Evolutionary conservation across 2,113 vertebrate genomes (phyloP), one percentile per base, ranked within the genome.

Genomic region (Cyprinodon variegatus): DNA sequence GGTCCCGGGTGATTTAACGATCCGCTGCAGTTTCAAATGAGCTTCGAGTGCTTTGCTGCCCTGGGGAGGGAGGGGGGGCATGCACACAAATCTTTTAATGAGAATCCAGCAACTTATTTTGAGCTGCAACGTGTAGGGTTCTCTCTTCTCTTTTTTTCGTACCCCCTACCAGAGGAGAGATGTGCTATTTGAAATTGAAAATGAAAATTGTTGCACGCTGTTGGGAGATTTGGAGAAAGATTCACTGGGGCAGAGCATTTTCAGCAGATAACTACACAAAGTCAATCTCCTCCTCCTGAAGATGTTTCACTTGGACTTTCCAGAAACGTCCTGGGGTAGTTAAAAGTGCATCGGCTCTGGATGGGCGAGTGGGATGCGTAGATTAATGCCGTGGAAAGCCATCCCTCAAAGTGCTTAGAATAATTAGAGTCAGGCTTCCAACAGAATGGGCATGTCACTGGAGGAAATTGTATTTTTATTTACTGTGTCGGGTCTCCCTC

Each of bases 381-480:
- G 90, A 91, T 91, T 89, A 93, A 90, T 90, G 83, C 89, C 43
- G 65, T 83, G 91, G 88, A 90, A 90, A 90, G 87, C 89, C 78
- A 74, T 88, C 88, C 86, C 79, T 89, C 88, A 87, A 87, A 74
- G 75, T 71, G 82, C 84, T 82, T 89, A 90, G 87, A 87, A 89
- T 93, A 89, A 93, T 92, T 92, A 91, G 92, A 90, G 81, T 86
- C 65, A 87, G 91, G 88, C 84, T 88, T 78, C 82, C 83, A 92
- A 84, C 83, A 91, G 91, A 90, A 91, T 88, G 92, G 81, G 89
- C 86, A 90, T 88, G 91, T 93, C 94, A 85, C 71, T 15, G 86
- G 38, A 79, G 87, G 82, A 91, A 92, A 93, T 91, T 89, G 81
- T 92, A 76, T 88, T 91, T 92, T 94, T 93, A 94, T 94, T 94